phyloP scores from a whole-genome alignment of 2,888 invertebrate species.

The Monoplex corrugatus region DNA sequence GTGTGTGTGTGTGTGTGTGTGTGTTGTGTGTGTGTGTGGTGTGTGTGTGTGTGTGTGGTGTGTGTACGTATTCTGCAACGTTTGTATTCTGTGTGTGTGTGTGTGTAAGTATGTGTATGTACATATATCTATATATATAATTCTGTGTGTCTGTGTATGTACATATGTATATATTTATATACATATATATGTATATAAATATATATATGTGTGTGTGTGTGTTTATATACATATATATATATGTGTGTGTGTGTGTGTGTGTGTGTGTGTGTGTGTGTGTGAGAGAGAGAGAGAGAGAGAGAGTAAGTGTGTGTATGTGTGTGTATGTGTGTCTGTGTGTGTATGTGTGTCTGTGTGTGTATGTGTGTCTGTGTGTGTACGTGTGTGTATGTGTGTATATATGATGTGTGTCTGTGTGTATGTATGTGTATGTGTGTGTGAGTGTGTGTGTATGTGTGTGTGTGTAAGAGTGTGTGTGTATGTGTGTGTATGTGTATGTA shows the following conservation, averaged over 20 bases:
- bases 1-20: too few species aligned
- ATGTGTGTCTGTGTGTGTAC: not conserved
- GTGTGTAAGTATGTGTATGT: too few species aligned
- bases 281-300: too few species aligned
- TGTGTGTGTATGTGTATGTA: constrained; percentile 33
- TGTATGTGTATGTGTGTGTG: not conserved
- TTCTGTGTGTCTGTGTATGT: too few species aligned
- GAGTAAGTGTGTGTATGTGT: not conserved
- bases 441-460: not conserved
- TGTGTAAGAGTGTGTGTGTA: too few species aligned
- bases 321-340: constrained; percentile 1
- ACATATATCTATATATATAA: too few species aligned
- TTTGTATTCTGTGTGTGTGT: too few species aligned
- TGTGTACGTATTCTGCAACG: too few species aligned
- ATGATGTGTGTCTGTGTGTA: not conserved
- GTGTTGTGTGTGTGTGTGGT: too few species aligned
- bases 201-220: not conserved
- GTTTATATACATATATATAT: not conserved
- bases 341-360: not conserved
- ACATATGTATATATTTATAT: not conserved
- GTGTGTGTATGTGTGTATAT: not conserved
- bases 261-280: too few species aligned
- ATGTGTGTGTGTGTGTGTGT: too few species aligned
- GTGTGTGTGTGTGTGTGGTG: too few species aligned
- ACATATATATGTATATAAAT: not conserved